Evolutionary conservation across 2,888 invertebrate genomes (phyloP).

Genomic region (Cepaea hortensis): DNA sequence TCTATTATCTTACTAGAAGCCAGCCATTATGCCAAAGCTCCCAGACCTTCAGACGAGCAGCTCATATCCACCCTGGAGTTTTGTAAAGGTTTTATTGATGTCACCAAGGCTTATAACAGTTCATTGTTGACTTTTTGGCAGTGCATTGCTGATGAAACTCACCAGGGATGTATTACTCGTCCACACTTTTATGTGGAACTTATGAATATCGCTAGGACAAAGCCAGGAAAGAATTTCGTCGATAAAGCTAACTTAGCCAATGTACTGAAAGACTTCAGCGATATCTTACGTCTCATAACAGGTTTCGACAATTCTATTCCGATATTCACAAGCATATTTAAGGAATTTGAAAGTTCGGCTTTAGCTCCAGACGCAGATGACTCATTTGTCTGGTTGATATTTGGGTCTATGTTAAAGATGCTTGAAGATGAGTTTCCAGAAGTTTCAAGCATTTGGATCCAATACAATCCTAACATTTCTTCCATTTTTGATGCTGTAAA

Average conservation of each 20-base stretch:
- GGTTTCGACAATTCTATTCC: background rate
- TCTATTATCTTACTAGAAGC: background rate
- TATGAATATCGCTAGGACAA: background rate
- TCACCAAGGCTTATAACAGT: background rate
- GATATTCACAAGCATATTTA: background rate
- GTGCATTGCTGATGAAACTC: background rate
- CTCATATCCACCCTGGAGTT: background rate
- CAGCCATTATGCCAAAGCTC: background rate
- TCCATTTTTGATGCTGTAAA: conserved; percentile 1
- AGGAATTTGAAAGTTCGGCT: background rate
- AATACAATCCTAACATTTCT: background rate
- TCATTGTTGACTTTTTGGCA: background rate
- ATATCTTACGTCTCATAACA: background rate
- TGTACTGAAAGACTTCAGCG: background rate
- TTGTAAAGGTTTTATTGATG: background rate
- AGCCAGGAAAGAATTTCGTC: background rate
- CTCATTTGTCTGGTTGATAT: background rate
- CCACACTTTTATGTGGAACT: background rate
- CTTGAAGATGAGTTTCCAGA: background rate
- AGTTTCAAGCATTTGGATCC: background rate
- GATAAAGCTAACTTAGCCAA: background rate
- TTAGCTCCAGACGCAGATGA: background rate
- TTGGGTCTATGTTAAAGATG: background rate
- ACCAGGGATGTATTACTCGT: background rate
- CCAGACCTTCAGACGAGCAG: background rate